These are phyloP conservation scores for Lasioglossum oenotherae DNA, from an alignment of 2,888 invertebrate species.

Conservation along the genomic window DNA sequence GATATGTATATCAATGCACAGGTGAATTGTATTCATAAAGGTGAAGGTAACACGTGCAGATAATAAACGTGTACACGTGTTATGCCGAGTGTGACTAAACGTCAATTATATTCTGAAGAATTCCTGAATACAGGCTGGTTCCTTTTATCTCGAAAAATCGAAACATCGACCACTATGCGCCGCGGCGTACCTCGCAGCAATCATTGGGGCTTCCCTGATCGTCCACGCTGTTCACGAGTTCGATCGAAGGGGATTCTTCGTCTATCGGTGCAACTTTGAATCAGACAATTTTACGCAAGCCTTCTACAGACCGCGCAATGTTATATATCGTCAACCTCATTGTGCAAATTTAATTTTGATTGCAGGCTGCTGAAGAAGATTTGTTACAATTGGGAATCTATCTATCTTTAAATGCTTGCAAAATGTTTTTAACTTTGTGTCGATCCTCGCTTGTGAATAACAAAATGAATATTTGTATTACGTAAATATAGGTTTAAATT, in stretches of 20 bases:
- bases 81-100: not conserved
- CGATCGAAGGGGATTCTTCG: conserved; percentile 68
- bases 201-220: conserved; percentile 68
- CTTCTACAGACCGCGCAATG: not conserved
- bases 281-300: conserved; percentile 34
- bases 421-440: not conserved
- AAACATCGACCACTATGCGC: not conserved
- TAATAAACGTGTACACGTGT: not conserved
- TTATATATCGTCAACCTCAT: not conserved
- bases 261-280: conserved; percentile 41
- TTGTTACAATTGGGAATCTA: not conserved
- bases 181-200: conserved; percentile 51
- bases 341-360: not conserved
- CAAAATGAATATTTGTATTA: not conserved
- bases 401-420: not conserved
- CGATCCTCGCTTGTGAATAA: not conserved
- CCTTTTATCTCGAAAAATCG: not conserved
- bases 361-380: not conserved
- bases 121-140: not conserved
- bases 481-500: not conserved
- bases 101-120: not conserved
- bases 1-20: not conserved
- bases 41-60: not conserved
- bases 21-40: not conserved
- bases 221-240: conserved; percentile 55